Base-by-base conservation (phyloP, 2,888 invertebrate genomes). In the Exocentrus adspersus region DNA sequence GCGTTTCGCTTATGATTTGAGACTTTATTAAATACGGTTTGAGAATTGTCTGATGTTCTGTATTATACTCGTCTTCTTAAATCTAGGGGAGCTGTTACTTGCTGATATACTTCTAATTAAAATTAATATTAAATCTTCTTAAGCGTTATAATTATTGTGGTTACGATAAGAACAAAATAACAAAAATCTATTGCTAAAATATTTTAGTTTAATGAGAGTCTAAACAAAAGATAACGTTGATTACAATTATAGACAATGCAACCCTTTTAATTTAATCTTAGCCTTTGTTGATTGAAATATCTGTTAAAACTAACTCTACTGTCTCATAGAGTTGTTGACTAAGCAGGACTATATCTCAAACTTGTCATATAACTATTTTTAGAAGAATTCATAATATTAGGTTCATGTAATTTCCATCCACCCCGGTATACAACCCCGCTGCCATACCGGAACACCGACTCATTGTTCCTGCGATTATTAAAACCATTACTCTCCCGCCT, bases 401-500 rank as follows among this genome's bases (percentile, higher is more conserved):
- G 64, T 51, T 60, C 64, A n/a, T n/a, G 67, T 63, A 65, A 69
- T 67, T 69, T 61, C 65, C 64, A 69, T 67, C 69, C 60, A 64
- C 60, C 62, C 41, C 51, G 42, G 50, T 65, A 69, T 69, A 64
- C 65, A 64, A 69, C 67, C 67, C 62, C 64, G 69, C 67, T 65
- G 65, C 62, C 58, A 58, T 43, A 62, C 64, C 57, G 66, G 60
- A 69, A 67, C 67, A 67, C 67, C 65, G 60, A 59, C 70, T 67
- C 68, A 67, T 67, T 67, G 72, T 72, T 69, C 68, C 60, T 64
- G 61, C 67, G 67, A 66, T 70, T 72, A 70, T 71, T 71, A 69
- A 70, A 70, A 67, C 70, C 72, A 72, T 72, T 71, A 71, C 67
- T 71, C 72, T 74, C 68, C 56, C 50, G 64, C 59, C 60, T 69